A percentile compares a stretch with the other conserved stretches of the same genome.
These are phyloP conservation scores for Euura lappo DNA, from an alignment of 1,140 invertebrate species.

Conservation along the genomic window DNA sequence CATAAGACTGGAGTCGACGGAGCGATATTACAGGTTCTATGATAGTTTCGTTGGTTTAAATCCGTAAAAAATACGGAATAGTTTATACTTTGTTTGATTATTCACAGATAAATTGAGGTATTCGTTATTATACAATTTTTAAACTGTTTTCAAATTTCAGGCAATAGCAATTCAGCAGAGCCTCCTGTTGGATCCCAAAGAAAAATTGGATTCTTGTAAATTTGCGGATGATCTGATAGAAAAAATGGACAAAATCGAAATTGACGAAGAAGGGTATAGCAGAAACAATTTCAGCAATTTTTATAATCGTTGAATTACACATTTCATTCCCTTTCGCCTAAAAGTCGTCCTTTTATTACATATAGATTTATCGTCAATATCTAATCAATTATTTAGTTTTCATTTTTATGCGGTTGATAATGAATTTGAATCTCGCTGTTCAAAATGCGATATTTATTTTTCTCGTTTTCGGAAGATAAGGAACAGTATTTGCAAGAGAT, in stretches of 20 bases:
- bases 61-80: too few relatives aligned
- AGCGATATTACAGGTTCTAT: constrained; percentile 67
- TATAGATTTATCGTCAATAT: too few relatives aligned
- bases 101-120: neutral
- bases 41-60: neutral
- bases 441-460: too few relatives aligned
- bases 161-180: constrained; percentile 65
- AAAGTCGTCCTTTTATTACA: too few relatives aligned
- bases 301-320: too few relatives aligned
- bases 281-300: too few relatives aligned
- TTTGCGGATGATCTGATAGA: constrained; percentile 66
- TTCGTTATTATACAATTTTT: neutral
- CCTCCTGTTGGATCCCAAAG: constrained; percentile 55
- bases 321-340: too few relatives aligned
- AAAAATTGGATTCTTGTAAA: constrained; percentile 54
- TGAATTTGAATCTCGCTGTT: too few relatives aligned
- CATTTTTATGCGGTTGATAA: neutral
- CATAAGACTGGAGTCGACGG: constrained; percentile 72
- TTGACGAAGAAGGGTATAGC: constrained; percentile 55
- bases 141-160: constrained; percentile 43
- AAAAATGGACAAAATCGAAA: constrained; percentile 68
- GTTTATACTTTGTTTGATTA: neutral
- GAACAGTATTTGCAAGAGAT: too few relatives aligned
- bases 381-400: neutral
- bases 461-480: too few relatives aligned